phyloP scores from a whole-genome alignment of 2,888 invertebrate genomes.

The Phengaris arion region DNA sequence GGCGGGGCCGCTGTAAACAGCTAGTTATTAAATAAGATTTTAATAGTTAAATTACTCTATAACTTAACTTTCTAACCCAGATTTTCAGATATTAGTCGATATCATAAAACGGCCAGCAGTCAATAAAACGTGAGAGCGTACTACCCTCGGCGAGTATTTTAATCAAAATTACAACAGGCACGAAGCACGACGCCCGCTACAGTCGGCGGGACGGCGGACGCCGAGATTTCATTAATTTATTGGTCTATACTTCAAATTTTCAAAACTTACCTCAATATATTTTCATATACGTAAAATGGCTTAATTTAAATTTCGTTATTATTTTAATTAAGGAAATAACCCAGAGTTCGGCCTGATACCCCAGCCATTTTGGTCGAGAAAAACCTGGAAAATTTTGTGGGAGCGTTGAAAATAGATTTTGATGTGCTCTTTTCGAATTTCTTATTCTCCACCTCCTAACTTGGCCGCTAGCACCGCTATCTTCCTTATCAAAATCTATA shows the following conservation, averaged over 20 bases:
- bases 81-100: slow-evolving; percentile 24
- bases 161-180: slow-evolving; percentile 68
- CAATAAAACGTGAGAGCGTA: slow-evolving; percentile 65
- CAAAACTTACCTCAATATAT: neutral
- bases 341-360: too few species aligned
- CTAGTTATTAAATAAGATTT: neutral
- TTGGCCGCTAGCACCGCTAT: too few species aligned
- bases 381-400: too few species aligned
- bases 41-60: neutral
- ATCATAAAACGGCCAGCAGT: slow-evolving; percentile 29
- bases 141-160: slow-evolving; percentile 60
- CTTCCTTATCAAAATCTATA: too few species aligned
- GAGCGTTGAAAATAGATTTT: too few species aligned
- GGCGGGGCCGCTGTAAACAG: too few species aligned
- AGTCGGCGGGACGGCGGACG: slow-evolving; percentile 48
- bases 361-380: too few species aligned
- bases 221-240: slow-evolving; percentile 58
- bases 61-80: slow-evolving; percentile 23
- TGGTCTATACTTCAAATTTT: slow-evolving; percentile 38
- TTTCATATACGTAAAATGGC: neutral
- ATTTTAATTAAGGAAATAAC: too few species aligned
- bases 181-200: slow-evolving; percentile 62
- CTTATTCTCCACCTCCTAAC: too few species aligned
- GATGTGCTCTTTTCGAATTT: too few species aligned
- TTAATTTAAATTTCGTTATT: too few species aligned